Percentiles rank a stretch among this genome's conserved stretches.
Conservation (phyloP, 2,797 vertebrate genomes). For the Syngnathus acus region DNA sequence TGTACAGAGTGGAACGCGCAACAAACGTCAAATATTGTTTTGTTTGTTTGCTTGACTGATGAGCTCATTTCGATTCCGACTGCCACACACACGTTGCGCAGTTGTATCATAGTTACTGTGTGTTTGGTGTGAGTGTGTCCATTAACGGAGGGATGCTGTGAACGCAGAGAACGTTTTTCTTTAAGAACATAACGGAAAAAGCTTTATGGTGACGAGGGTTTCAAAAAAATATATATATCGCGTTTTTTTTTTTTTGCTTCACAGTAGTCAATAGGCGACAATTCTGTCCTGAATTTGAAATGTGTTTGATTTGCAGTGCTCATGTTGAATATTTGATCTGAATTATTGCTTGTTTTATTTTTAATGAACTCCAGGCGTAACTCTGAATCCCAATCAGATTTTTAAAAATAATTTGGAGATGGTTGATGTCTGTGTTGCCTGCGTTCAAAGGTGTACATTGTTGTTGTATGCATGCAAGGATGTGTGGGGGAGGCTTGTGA, state of each 20-base stretch:
- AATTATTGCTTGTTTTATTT: constrained; percentile 21
- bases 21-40: constrained; percentile 13
- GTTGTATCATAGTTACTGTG: constrained; percentile 32
- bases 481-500: constrained; percentile 30
- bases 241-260: constrained; percentile 31
- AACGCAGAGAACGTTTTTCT: constrained; percentile 34
- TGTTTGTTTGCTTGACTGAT: constrained; percentile 20
- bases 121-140: constrained; percentile 29
- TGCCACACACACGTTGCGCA: constrained; percentile 25
- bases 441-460: constrained; percentile 1
- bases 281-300: constrained; percentile 31
- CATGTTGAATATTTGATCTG: constrained; percentile 27
- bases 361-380: constrained; percentile 15
- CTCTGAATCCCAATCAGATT: constrained; percentile 9
- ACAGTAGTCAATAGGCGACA: constrained; percentile 27
- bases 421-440: constrained; percentile 12
- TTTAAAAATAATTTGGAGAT: constrained; percentile 6
- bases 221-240: background rate
- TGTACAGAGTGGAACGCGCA: constrained; percentile 42
- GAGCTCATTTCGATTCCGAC: constrained; percentile 25
- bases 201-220: constrained; percentile 47
- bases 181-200: constrained; percentile 33
- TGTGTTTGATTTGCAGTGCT: constrained; percentile 37
- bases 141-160: constrained; percentile 46
- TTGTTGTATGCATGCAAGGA: constrained; percentile 20